A percentile compares a stretch with the other conserved stretches of the same genome.
Conservation (phyloP, 30 jellyfish, hydroid and myxozoan genomes). For the Hydra vulgaris region DNA sequence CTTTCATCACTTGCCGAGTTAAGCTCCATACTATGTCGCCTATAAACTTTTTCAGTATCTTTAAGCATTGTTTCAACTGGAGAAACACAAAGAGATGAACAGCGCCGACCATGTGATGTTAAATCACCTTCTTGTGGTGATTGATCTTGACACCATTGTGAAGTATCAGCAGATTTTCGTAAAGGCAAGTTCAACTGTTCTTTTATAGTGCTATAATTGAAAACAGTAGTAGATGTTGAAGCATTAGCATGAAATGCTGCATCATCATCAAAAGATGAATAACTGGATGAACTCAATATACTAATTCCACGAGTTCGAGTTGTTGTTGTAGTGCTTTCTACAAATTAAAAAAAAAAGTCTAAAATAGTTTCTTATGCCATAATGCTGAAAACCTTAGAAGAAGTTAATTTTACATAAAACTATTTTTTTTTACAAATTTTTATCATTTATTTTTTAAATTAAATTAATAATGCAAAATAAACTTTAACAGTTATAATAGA, state of each 20-base stretch:
- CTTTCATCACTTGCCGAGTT: neutral
- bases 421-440: too few relatives aligned
- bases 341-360: too few relatives aligned
- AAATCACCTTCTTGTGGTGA: too few relatives aligned
- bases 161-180: constrained; percentile 14
- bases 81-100: neutral
- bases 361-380: too few relatives aligned
- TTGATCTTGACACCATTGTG: constrained; percentile 30
- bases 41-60: neutral
- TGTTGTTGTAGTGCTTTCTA: constrained; percentile 21
- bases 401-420: too few relatives aligned
- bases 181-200: constrained; percentile 27
- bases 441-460: too few relatives aligned
- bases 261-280: constrained; percentile 74
- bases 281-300: constrained; percentile 62
- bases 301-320: constrained; percentile 52
- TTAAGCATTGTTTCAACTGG: neutral
- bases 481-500: too few relatives aligned
- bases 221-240: constrained; percentile 25
- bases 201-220: constrained; percentile 29
- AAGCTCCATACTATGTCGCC: neutral
- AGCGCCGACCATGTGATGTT: neutral
- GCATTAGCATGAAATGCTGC: constrained; percentile 29
- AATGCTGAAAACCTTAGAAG: too few relatives aligned
- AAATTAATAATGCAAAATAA: too few relatives aligned